These are phyloP conservation scores for Euplexia lucipara DNA, from an alignment of 2,888 invertebrate genomes.

Conservation along the genomic window DNA sequence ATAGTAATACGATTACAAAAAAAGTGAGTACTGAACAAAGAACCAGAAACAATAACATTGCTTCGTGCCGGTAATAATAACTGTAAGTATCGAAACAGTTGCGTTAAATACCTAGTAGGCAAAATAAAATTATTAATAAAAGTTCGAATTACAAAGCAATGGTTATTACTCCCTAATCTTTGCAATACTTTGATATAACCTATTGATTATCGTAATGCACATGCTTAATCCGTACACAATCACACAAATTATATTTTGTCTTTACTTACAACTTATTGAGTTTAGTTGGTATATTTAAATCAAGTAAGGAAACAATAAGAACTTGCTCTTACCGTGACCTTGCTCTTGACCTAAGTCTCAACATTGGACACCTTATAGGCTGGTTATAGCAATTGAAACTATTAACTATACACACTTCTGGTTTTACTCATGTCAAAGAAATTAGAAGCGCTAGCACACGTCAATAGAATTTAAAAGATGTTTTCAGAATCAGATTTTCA, in stretches of 20 bases:
- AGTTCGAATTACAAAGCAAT: constrained; percentile 10
- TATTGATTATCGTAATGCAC: not conserved
- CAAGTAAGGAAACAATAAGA: constrained; percentile 27
- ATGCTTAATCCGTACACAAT: not conserved
- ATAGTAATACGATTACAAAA: too few relatives aligned
- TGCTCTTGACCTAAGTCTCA: too few relatives aligned
- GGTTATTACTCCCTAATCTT: constrained; percentile 13
- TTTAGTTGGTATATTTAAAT: constrained; percentile 25
- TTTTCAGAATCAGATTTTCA: too few relatives aligned
- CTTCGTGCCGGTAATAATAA: not conserved
- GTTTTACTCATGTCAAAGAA: too few relatives aligned
- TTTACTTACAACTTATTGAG: not conserved
- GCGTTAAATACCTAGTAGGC: not conserved
- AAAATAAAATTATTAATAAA: constrained; percentile 21
- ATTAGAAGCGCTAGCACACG: too few relatives aligned
- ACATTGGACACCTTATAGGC: not conserved
- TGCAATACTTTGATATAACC: constrained; percentile 8
- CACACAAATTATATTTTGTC: not conserved
- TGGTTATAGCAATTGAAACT: not conserved
- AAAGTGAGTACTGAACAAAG: not conserved
- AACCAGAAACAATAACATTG: not conserved
- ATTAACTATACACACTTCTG: too few relatives aligned
- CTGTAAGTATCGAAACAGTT: constrained; percentile 5
- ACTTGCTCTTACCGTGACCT: constrained; percentile 1
- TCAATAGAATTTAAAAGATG: too few relatives aligned